Conservation (phyloP, 2,113 vertebrate species). For the Hassar affinis region DNA sequence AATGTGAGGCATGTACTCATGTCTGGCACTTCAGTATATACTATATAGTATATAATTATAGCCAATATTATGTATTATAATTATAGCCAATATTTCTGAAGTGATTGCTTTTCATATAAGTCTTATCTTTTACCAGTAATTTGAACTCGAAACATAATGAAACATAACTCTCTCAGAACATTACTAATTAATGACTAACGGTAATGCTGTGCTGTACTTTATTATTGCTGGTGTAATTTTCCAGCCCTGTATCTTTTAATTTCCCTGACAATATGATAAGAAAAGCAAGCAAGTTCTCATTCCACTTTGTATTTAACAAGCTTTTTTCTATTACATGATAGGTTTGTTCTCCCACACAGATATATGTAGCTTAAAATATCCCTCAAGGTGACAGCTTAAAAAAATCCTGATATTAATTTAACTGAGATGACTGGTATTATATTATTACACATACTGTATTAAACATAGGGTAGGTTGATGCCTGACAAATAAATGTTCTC, state of each 20-base stretch:
- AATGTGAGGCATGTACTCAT: too few relatives aligned
- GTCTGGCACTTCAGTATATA: too few relatives aligned
- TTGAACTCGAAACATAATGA: neutral
- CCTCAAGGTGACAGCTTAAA: constrained; percentile 8
- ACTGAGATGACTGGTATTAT: neutral
- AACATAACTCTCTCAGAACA: neutral
- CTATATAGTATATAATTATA: too few relatives aligned
- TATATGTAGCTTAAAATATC: constrained; percentile 7
- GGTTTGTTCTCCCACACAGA: constrained; percentile 2
- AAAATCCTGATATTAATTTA: constrained; percentile 20
- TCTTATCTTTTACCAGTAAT: neutral
- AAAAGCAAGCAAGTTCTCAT: neutral
- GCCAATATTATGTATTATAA: neutral
- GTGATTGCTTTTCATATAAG: neutral
- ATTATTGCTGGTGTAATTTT: neutral
- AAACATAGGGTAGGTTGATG: neutral
- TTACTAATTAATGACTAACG: neutral
- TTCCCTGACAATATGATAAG: neutral
- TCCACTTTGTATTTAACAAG: neutral
- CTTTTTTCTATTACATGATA: neutral
- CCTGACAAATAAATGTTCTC: constrained; percentile 45
- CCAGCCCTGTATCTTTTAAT: neutral
- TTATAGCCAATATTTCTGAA: neutral
- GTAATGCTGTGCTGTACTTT: neutral
- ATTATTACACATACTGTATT: constrained; percentile 16